Percentiles rank a stretch among this genome's conserved stretches.
Evolutionary conservation across 64 coral and sea anemone genomes (phyloP).

Genomic region (Trachythela sp.): DNA sequence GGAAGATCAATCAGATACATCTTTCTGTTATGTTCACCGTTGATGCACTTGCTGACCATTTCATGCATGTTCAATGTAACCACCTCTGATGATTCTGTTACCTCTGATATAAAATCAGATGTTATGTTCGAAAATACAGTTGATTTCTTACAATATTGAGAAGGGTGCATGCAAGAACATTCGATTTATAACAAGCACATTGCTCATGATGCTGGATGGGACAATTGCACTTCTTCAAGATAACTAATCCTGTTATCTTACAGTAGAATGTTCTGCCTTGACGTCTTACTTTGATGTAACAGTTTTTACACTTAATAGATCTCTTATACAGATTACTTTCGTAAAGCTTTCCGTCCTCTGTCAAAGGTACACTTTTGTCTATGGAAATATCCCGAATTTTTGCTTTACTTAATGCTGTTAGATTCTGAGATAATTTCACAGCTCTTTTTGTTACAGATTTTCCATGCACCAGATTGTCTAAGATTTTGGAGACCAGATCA

Average conservation of each 20-base stretch:
- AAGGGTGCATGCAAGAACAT: not conserved
- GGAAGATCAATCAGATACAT: not conserved
- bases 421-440: no score
- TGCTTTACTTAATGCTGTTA: no score
- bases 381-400: no score
- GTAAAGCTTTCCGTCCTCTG: not conserved
- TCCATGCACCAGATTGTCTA: no score
- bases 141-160: not conserved
- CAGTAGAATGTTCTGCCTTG: not conserved
- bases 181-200: not conserved
- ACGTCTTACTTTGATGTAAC: not conserved
- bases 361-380: no score
- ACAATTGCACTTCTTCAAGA: not conserved
- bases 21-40: not conserved
- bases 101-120: not conserved
- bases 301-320: not conserved
- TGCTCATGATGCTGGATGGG: not conserved
- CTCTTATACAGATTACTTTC: not conserved
- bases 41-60: not conserved
- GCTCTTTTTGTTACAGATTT: no score
- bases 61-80: no score
- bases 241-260: not conserved
- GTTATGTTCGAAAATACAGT: not conserved
- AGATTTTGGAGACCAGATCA: no score
- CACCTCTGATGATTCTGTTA: no score